These are phyloP conservation scores for Camptogramma bilineatum DNA, from an alignment of 2,888 invertebrate species.

Conservation along the genomic window DNA sequence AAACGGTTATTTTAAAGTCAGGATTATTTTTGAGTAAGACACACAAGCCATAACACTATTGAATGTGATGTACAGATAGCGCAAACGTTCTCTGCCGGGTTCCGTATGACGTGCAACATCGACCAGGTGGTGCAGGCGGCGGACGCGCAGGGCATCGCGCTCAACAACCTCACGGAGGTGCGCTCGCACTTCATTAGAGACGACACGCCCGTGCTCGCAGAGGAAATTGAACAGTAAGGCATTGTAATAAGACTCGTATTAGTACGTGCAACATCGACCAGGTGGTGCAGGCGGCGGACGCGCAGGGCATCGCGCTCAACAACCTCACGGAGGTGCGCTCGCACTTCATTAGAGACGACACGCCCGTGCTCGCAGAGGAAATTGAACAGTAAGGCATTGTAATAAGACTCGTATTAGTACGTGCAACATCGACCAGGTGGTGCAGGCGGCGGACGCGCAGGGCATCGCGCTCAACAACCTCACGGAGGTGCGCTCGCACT, in stretches of 20 bases:
- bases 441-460: constrained; percentile 62
- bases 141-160: constrained; percentile 64
- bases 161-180: constrained; percentile 75
- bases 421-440: constrained; percentile 86
- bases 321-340: constrained; percentile 80
- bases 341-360: constrained; percentile 84
- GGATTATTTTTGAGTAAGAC: background rate
- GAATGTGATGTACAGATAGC: constrained; percentile 83
- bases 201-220: constrained; percentile 78
- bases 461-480: constrained; percentile 67
- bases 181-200: constrained; percentile 86
- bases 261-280: constrained; percentile 87
- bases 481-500: constrained; percentile 85
- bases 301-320: constrained; percentile 63
- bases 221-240: constrained; percentile 82
- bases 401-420: no score
- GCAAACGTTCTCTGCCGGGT: constrained; percentile 76
- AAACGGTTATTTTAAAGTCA: constrained; percentile 8
- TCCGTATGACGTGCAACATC: constrained; percentile 85
- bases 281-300: constrained; percentile 69
- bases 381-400: constrained; percentile 85
- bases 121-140: constrained; percentile 79
- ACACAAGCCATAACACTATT: no score
- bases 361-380: constrained; percentile 77
- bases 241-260: no score